A percentile compares a stretch with the other conserved stretches of the same genome.
Evolutionary conservation across 2,888 invertebrate genomes (phyloP).

Genomic region (Drymonia ruficornis): DNA sequence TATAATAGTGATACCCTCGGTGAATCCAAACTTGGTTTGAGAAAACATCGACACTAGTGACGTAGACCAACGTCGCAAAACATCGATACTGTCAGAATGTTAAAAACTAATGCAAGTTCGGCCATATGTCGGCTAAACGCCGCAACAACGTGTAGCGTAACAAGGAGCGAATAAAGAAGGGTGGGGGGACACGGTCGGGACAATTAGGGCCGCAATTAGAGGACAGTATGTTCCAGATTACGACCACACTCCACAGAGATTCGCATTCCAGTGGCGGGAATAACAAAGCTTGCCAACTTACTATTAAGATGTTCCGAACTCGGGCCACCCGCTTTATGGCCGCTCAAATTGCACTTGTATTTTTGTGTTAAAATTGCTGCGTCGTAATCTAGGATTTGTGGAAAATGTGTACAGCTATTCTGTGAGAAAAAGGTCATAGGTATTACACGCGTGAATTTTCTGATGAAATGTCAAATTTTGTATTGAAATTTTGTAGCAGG

Average conservation of each 20-base stretch:
- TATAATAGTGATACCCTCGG: too few species aligned
- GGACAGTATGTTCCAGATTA: constrained; percentile 83
- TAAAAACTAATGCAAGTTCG: constrained; percentile 6
- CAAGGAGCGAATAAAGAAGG: constrained; percentile 62
- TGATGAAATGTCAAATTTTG: too few species aligned
- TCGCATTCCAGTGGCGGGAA: constrained; percentile 68
- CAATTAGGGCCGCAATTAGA: constrained; percentile 84
- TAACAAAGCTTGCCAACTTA: constrained; percentile 79
- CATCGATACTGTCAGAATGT: not conserved
- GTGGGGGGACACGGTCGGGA: constrained; percentile 48
- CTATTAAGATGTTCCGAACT: constrained; percentile 74
- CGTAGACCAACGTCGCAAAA: not conserved
- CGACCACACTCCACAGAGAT: constrained; percentile 68
- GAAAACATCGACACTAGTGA: too few species aligned
- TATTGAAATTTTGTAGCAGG: too few species aligned
- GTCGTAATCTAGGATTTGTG: constrained; percentile 47
- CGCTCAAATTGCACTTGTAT: constrained; percentile 48
- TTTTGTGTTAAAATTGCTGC: constrained; percentile 50
- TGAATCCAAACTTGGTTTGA: too few species aligned
- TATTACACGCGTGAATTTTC: too few species aligned
- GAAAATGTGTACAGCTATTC: constrained; percentile 28
- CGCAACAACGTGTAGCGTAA: constrained; percentile 32
- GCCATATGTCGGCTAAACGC: constrained; percentile 13
- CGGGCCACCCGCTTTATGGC: constrained; percentile 37
- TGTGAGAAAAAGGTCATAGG: too few species aligned